Base-by-base conservation (phyloP, 2,797 vertebrate genomes). In the Trachurus trachurus region DNA sequence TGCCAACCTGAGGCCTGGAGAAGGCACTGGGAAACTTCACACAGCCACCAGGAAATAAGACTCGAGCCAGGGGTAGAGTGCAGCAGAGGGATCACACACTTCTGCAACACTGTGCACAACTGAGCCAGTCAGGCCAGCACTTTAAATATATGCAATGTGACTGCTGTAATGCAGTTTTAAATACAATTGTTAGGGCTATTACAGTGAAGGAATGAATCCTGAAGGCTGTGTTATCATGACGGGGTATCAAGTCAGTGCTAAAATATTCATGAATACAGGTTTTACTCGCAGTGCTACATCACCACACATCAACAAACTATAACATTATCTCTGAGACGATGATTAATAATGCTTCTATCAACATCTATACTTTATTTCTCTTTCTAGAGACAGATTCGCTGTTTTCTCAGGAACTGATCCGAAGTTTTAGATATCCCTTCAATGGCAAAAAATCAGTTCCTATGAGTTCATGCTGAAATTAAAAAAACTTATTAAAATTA, bases 1-100 rank as follows among this genome's bases (percentile, higher is more conserved):
- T 87, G 88, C 82, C 88, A 93, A 80, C 76, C 74, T 57, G 76
- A 47, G 66, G 78, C 52, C 72, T 50, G 70, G 67, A 17, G 69
- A 84, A 74, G 49, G 68, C 62, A 66, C 57, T 59, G 73, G 66
- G 62, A 83, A 68, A 54, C 81, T 80, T 84, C 75, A 85, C 39
- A 72, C 54, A 68, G 67, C 73, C 71, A 69, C 60, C 77, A 83
- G 67, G 74, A 85, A 86, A 87, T 74, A 61, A 29, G 53, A 76
- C 71, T 42, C 49, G 73, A 82, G 72, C 71, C 68, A 64, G 67
- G 80, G 80, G 64, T 2, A 45, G 58, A 76, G 74, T 52, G 75
- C 59, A 61, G 70, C 72, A 59, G 62, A 67, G 31, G 39, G 56
- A 87, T 87, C 66, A 74, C 65, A 77, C 56, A 75, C 42, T 74